Conservation (phyloP, 2,797 vertebrate species). For the Meriones psammophilus region DNA sequence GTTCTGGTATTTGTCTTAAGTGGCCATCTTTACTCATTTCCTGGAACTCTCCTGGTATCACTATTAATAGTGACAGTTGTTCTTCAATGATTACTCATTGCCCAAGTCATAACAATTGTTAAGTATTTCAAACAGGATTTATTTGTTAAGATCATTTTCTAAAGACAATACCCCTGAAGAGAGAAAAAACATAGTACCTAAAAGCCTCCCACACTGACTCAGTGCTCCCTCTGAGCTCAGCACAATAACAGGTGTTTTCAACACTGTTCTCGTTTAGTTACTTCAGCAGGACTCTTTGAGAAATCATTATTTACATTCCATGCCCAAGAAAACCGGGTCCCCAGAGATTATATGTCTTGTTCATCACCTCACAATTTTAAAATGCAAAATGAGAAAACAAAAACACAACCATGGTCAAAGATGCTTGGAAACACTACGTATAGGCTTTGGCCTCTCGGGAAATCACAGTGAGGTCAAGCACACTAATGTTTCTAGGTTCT, state of each 20-base stretch:
- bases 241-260: background rate
- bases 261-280: background rate
- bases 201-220: background rate
- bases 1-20: background rate
- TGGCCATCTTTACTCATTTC: background rate
- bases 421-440: background rate
- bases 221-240: background rate
- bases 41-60: background rate
- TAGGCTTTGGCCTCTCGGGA: background rate
- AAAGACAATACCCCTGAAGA: background rate
- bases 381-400: conserved; percentile 13
- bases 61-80: background rate
- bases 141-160: background rate
- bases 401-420: background rate
- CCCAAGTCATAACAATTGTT: background rate
- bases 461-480: background rate
- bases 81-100: background rate
- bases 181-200: background rate
- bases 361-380: background rate
- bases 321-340: background rate
- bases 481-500: background rate
- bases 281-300: background rate
- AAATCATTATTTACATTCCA: background rate
- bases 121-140: background rate
- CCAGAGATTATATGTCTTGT: background rate